Evolutionary conservation across 1,140 invertebrate genomes (phyloP).

Genomic region (Dermatophagoides farinae): DNA sequence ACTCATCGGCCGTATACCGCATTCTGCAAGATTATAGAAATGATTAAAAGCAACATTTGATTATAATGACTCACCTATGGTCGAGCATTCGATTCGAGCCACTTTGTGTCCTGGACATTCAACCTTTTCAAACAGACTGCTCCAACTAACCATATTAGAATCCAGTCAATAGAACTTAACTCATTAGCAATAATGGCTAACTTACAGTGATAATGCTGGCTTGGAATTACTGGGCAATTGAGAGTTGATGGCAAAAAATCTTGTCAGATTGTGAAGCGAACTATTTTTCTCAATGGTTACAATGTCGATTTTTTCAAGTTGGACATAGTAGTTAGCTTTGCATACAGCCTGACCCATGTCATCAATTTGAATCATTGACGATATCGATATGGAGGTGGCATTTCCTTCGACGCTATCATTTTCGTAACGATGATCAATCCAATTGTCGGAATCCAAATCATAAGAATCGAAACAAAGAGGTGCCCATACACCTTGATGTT

Average conservation of each 20-base stretch:
- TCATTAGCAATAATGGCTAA: neutral
- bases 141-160: conserved; percentile 3
- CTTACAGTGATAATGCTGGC: conserved; percentile 8
- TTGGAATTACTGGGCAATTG: neutral
- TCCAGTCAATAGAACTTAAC: neutral
- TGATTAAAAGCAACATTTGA: neutral
- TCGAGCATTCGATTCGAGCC: conserved; percentile 39
- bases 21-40: conserved; percentile 28
- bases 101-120: neutral
- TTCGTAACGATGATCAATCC: conserved; percentile 29
- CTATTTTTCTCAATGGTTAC: neutral
- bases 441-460: neutral
- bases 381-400: conserved; percentile 17
- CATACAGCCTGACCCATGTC: conserved; percentile 54
- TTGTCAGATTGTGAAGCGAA: neutral
- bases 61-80: conserved; percentile 26
- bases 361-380: conserved; percentile 34
- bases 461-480: conserved; percentile 50
- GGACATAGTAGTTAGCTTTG: conserved; percentile 52
- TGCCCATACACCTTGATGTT: conserved; percentile 53
- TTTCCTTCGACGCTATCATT: conserved; percentile 24
- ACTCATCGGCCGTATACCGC: conserved; percentile 45
- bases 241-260: neutral
- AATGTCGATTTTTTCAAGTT: conserved; percentile 22
- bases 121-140: conserved; percentile 1